Evolutionary conservation across 2,797 vertebrate genomes (phyloP), one percentile per base, ranked within the genome.

Genomic region (Graptemys geographica): DNA sequence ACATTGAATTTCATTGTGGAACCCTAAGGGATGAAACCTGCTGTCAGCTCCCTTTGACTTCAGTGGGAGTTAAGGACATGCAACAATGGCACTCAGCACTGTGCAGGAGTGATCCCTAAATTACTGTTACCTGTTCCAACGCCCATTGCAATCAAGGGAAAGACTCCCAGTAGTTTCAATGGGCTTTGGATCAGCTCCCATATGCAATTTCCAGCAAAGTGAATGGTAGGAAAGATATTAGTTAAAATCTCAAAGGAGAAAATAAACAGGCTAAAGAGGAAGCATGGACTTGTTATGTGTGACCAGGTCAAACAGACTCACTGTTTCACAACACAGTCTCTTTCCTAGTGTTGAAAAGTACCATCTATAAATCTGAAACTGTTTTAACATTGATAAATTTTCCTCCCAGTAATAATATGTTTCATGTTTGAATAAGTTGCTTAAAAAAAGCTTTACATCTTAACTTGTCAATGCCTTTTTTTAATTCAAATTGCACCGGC

Each of bases 401-500:
- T 88, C 79, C 78, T 84, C 83, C n/a, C 51, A 90, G 86, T 88
- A 96, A 94, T 93, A 90, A 37, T 76, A 52, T 87, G 81, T 47
- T 89, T 87, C 87, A 78, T 81, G 91, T 62, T 76, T 74, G 86
- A 94, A 27, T 81, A 93, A 95, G 74, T 83, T 96, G 86, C 92
- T 97, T 95, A 59, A 89, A 94, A 96, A 76, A 41, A 89, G 37
- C 62, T 97, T 98, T 95, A 91, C 44, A 51, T 96, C 94, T 97
- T 87, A 90, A 94, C 89, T 90, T 96, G 89, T 13, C 65, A 83
- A 52, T 6, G 5, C 18, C 80, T 94, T 97, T 96, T 96, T 96
- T 95, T n/a, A 96, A 95, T 96, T 98, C 92, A 96, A 96, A 97
- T 94, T 96, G 84, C 82, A 55, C 79, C 95, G 81, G 62, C 95